These are phyloP conservation scores for Diarsia dahlii DNA, from an alignment of 2,888 invertebrate species.

Conservation along the genomic window DNA sequence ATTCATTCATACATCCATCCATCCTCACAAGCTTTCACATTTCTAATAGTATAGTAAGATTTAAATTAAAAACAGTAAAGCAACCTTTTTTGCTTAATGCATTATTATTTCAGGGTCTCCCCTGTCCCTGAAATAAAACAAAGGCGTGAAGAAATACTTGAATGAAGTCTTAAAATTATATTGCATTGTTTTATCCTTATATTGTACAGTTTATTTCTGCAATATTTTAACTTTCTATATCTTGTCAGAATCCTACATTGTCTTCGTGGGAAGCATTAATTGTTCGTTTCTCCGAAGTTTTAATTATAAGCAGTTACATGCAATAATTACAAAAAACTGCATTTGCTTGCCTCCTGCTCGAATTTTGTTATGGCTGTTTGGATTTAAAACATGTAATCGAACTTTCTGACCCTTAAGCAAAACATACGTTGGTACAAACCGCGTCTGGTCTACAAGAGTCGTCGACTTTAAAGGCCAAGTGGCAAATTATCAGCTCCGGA, in stretches of 20 bases:
- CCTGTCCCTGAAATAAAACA: neutral
- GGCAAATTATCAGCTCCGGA: neutral
- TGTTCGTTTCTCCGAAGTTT: constrained; percentile 19
- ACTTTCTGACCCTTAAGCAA: no score
- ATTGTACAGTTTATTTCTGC: constrained; percentile 4
- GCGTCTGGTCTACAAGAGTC: neutral
- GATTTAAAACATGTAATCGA: no score
- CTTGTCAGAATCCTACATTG: neutral
- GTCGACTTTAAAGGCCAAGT: neutral
- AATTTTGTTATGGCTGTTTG: no score
- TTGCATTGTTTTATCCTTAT: constrained; percentile 7
- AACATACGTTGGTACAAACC: neutral
- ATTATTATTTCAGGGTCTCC: no score
- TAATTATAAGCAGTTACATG: neutral
- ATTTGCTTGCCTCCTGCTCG: neutral
- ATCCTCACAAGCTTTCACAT: neutral
- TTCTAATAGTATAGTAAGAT: neutral
- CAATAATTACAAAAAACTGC: neutral
- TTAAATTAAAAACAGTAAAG: neutral
- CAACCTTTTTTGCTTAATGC: neutral
- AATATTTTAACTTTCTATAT: constrained; percentile 24
- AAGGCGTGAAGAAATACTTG: neutral
- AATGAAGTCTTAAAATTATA: constrained; percentile 6
- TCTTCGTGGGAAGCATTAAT: constrained; percentile 29
- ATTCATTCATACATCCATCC: neutral